phyloP scores from a whole-genome alignment of 2,888 invertebrate genomes.

The Lasioglossum vierecki region DNA sequence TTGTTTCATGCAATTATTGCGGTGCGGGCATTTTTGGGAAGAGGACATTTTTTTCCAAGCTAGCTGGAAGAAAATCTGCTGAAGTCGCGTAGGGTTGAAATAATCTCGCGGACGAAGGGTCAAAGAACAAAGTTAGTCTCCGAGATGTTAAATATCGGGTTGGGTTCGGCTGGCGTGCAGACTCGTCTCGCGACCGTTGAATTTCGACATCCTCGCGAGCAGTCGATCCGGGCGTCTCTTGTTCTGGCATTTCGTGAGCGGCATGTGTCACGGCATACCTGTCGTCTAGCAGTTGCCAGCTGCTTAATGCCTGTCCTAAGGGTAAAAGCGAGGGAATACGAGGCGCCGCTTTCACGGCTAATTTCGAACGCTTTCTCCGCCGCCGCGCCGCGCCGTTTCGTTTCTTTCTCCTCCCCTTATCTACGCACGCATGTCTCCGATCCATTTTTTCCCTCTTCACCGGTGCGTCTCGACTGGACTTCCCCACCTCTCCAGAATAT shows the following conservation, averaged over 20 bases:
- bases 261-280: conserved; percentile 70
- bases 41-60: background rate
- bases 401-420: background rate
- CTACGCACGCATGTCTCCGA: background rate
- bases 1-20: background rate
- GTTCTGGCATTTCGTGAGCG: conserved; percentile 43
- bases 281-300: conserved; percentile 75
- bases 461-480: background rate
- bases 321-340: conserved; percentile 43
- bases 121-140: background rate
- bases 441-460: background rate
- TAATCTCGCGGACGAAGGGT: background rate
- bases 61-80: background rate
- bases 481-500: background rate
- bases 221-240: conserved; percentile 44
- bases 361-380: conserved; percentile 55
- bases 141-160: background rate
- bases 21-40: background rate
- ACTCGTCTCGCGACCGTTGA: background rate
- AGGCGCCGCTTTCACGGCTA: conserved; percentile 53
- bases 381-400: background rate
- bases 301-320: conserved; percentile 68
- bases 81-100: background rate
- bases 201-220: conserved; percentile 28
- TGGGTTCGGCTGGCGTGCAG: background rate